Conservation (phyloP, 2,113 vertebrate species). For the Eonycteris spelaea region DNA sequence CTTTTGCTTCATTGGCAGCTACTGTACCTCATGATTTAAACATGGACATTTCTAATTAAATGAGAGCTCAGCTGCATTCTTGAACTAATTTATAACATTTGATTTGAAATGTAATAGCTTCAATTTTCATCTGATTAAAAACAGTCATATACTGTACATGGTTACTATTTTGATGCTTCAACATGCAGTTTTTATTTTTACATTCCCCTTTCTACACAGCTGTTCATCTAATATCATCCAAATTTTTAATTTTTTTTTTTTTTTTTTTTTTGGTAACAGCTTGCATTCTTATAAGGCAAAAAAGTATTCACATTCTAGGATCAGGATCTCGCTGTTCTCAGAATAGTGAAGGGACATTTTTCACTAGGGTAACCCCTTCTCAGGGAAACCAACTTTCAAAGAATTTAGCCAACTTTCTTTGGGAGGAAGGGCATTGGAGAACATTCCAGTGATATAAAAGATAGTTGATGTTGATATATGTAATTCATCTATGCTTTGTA, state of each 20-base stretch:
- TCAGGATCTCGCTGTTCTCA: conserved; percentile 11
- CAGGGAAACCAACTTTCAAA: background rate
- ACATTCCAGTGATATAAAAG: background rate
- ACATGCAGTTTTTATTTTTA: conserved; percentile 77
- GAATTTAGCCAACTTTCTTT: background rate
- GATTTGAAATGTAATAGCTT: conserved; percentile 80
- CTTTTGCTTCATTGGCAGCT: conserved; percentile 73
- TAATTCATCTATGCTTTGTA: background rate
- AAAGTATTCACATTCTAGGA: conserved; percentile 44
- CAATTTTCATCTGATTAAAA: conserved; percentile 79
- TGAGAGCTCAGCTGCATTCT: conserved; percentile 78
- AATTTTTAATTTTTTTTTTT: background rate
- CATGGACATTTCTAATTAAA: conserved; percentile 78
- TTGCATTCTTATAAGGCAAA: conserved; percentile 54
- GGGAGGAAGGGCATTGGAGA: background rate
- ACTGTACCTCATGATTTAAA: conserved; percentile 78
- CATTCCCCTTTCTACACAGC: conserved; percentile 71
- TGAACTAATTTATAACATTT: conserved; percentile 80
- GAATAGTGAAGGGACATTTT: conserved; percentile 41
- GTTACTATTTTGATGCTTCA: conserved; percentile 76
- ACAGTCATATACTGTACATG: conserved; percentile 74
- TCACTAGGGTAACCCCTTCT: background rate
- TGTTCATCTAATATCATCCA: conserved; percentile 73
- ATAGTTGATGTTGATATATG: background rate
- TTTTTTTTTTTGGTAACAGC: conserved; percentile 27